Conservation (phyloP, 2,797 vertebrate genomes). For the Synanceia verrucosa region DNA sequence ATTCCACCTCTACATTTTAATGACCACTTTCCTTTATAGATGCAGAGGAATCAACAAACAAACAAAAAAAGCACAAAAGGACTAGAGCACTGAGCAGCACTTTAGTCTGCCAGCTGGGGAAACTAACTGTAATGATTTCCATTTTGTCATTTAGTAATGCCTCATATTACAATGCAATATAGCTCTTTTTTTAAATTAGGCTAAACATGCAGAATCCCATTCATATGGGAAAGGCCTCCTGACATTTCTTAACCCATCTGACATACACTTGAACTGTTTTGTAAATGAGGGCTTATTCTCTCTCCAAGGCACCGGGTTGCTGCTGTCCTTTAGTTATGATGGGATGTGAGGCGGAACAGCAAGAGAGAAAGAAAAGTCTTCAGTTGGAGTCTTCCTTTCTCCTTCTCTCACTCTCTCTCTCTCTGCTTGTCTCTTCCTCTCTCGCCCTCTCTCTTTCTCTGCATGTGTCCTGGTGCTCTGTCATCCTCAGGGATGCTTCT, state of each 20-base stretch:
- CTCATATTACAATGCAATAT: conserved; percentile 33
- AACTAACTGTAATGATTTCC: conserved; percentile 43
- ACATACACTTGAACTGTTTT: conserved; percentile 61
- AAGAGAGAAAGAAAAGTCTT: conserved; percentile 60
- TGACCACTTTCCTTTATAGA: conserved; percentile 62
- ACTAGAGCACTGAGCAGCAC: background rate
- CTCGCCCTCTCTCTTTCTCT: conserved; percentile 42
- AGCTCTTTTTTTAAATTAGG: conserved; percentile 59
- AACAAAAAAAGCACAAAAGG: conserved; percentile 16
- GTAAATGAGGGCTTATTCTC: conserved; percentile 72
- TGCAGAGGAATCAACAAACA: conserved; percentile 42
- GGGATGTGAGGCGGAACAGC: conserved; percentile 50
- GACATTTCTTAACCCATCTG: conserved; percentile 54
- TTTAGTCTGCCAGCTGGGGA: conserved; percentile 37
- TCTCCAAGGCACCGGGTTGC: conserved; percentile 48
- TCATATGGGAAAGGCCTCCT: conserved; percentile 45
- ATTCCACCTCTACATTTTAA: conserved; percentile 66
- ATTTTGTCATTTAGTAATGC: conserved; percentile 44
- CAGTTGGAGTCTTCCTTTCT: conserved; percentile 38
- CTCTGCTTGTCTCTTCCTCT: conserved; percentile 45
- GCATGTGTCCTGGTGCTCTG: conserved; percentile 75
- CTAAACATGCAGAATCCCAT: conserved; percentile 36
- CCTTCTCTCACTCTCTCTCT: conserved; percentile 28
- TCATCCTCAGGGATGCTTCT: conserved; percentile 79
- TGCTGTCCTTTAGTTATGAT: conserved; percentile 72